A percentile compares a stretch with the other conserved stretches of the same genome.
Evolutionary conservation across 1,140 invertebrate genomes (phyloP).

Genomic region (Belonocnema kinseyi): DNA sequence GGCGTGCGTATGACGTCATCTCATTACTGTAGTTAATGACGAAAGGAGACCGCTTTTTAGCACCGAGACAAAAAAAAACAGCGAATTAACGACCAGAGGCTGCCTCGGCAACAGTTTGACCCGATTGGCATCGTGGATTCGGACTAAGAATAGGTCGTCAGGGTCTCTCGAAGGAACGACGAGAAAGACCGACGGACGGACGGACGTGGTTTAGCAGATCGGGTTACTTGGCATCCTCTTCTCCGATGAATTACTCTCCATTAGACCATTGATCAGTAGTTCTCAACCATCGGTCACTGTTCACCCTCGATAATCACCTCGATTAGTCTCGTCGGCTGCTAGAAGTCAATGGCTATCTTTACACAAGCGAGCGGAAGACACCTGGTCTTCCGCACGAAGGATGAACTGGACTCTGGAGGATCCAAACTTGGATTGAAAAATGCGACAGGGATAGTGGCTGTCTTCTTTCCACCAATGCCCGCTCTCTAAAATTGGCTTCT

Average conservation of each 20-base stretch:
- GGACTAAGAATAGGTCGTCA: conserved; percentile 49
- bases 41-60: conserved; percentile 50
- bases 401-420: no score
- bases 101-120: conserved; percentile 54
- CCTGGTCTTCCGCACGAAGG: no score
- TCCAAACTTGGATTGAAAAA: no score
- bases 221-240: conserved; percentile 70
- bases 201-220: conserved; percentile 62
- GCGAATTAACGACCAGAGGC: conserved; percentile 67
- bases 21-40: conserved; percentile 53
- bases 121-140: conserved; percentile 63
- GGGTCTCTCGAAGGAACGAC: conserved; percentile 40
- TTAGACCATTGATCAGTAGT: conserved; percentile 65
- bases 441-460: no score
- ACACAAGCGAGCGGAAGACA: no score
- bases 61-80: conserved; percentile 62
- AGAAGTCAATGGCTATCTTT: background rate
- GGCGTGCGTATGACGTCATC: conserved; percentile 39
- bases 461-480: no score
- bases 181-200: conserved; percentile 53
- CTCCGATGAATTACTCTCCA: conserved; percentile 71
- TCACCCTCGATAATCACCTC: conserved; percentile 34
- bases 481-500: no score
- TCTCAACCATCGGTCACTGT: conserved; percentile 57
- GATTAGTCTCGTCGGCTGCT: background rate